Evolutionary conservation across 2,113 vertebrate genomes (phyloP), one percentile per base, ranked within the genome.

Genomic region (Pardalotus punctatus): DNA sequence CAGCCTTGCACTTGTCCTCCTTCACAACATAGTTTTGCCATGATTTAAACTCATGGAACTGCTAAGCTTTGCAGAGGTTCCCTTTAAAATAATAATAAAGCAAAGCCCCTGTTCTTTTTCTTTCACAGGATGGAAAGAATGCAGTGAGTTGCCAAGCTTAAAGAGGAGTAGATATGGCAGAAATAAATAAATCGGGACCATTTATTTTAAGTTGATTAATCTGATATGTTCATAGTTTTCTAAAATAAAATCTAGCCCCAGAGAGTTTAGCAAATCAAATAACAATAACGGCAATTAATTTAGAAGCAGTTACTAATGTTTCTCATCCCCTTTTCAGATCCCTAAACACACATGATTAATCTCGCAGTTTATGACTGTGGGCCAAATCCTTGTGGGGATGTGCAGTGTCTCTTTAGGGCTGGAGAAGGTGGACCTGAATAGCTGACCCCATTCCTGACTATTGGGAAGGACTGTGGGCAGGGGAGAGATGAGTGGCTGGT

Each of bases 141-240:
- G 85, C 58, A 57, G 40, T n/a, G 53, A 62, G 61, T 94, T 95
- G 91, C 91, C 93, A 90, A 60, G 87, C 93, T 67, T 92, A 84
- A 81, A 87, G 82, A 88, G 81, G 64, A 94, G 70, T 62, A 95
- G 92, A 90, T 95, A 67, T 11, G 82, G 53, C 71, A 92, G 93
- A 92, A 95, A 95, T 95, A 94, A 96, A 96, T 97, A 96, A 94
- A 92, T 95, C 83, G 74, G 40, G 62, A 48, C 80, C 78, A 78
- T 96, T 96, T 96, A 90, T 95, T 95, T 94, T 79, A 92, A 62
- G 88, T 86, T 96, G 87, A 92, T 95, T 96, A 95, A 92, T 94
- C 53, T 92, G 93, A 88, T 92, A 69, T 14, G 48, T 93, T 95
- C 57, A 1, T 92, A 86, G 82, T 88, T 96, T 93, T 91, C 93